Conservation (phyloP, 2,888 invertebrate genomes). For the Listrodromus nycthemerus region DNA sequence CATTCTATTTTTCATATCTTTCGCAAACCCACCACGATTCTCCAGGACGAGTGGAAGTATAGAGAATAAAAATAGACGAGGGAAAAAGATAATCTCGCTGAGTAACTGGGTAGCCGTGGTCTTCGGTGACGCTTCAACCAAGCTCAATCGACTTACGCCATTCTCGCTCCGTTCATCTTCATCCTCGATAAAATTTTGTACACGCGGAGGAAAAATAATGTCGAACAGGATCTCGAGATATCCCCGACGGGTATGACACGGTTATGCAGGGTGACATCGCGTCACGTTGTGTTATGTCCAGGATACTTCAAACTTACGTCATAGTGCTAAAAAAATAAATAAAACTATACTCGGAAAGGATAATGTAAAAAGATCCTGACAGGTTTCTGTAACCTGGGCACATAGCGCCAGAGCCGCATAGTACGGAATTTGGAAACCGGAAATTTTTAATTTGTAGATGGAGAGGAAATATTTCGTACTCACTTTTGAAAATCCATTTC, state of each 20-base stretch:
- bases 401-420: no score
- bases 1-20: slow-evolving; percentile 30
- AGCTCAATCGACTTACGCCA: slow-evolving; percentile 45
- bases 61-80: slow-evolving; percentile 45
- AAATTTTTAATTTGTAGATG: no score
- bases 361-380: not conserved
- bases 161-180: slow-evolving; percentile 41
- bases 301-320: slow-evolving; percentile 20
- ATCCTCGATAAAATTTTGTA: slow-evolving; percentile 54
- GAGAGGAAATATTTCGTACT: no score
- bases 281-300: slow-evolving; percentile 40
- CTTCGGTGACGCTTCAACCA: slow-evolving; percentile 26
- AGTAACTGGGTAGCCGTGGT: slow-evolving; percentile 44
- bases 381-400: not conserved
- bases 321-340: not conserved
- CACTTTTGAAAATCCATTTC: not conserved
- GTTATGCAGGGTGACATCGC: slow-evolving; percentile 54
- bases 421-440: no score
- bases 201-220: slow-evolving; percentile 10
- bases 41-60: not conserved
- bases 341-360: not conserved
- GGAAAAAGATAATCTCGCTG: slow-evolving; percentile 55
- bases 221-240: slow-evolving; percentile 15
- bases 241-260: slow-evolving; percentile 29
- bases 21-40: slow-evolving; percentile 33